These are phyloP conservation scores for Galaxias olidus DNA, from an alignment of 2,797 vertebrate genomes.

Conservation along the genomic window DNA sequence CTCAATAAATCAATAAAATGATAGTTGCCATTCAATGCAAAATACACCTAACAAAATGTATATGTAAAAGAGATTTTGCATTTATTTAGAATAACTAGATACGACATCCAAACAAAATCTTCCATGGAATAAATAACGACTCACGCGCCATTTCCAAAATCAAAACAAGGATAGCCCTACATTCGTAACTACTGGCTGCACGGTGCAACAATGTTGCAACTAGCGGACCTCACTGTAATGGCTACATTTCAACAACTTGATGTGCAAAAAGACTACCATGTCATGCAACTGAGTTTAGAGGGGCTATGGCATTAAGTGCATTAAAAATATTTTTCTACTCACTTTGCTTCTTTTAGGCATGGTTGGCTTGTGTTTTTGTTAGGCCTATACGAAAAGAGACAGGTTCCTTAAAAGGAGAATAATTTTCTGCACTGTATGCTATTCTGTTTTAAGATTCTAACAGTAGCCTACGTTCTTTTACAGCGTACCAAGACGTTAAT, in stretches of 20 bases:
- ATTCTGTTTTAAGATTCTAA: constrained; percentile 68
- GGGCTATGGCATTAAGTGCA: constrained; percentile 49
- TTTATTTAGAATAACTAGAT: too few relatives aligned
- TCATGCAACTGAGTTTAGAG: constrained; percentile 40
- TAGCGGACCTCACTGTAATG: constrained; percentile 7
- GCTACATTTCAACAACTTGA: constrained; percentile 33
- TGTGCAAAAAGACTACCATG: constrained; percentile 23
- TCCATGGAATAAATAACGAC: constrained; percentile 14
- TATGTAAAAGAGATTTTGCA: too few relatives aligned
- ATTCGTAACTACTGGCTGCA: constrained; percentile 34
- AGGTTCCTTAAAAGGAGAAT: constrained; percentile 36
- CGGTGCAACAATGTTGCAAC: constrained; percentile 24
- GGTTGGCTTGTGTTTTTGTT: constrained; percentile 66
- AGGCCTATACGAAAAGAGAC: constrained; percentile 34
- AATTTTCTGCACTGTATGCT: constrained; percentile 62
- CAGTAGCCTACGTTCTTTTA: constrained; percentile 66
- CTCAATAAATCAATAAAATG: constrained; percentile 15
- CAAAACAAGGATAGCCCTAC: constrained; percentile 52
- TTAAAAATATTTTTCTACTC: constrained; percentile 68
- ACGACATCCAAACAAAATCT: constrained; percentile 11
- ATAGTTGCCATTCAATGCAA: constrained; percentile 32
- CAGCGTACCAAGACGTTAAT: constrained; percentile 76
- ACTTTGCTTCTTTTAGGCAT: constrained; percentile 83
- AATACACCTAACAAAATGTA: neutral
- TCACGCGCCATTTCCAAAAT: constrained; percentile 43